Evolutionary conservation across 2,113 vertebrate species (phyloP).

Genomic region (Pomatorhinus ruficollis): DNA sequence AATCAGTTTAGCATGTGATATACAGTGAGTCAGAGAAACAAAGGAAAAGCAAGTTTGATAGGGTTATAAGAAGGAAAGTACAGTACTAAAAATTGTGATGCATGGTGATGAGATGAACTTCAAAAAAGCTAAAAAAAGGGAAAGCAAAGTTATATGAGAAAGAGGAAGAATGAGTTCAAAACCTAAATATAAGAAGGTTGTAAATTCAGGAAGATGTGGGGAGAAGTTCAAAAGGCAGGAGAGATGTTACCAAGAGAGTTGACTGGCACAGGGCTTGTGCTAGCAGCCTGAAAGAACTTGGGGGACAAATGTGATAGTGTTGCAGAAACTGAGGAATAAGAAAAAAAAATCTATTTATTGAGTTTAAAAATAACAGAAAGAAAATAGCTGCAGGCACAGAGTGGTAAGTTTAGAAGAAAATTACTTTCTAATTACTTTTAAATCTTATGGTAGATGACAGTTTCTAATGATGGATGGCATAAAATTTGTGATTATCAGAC

Average conservation of each 20-base stretch:
- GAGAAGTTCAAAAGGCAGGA: not conserved
- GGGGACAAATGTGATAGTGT: not conserved
- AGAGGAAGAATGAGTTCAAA: not conserved
- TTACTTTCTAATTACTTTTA: not conserved
- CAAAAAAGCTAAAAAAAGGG: not conserved
- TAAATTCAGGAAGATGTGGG: not conserved
- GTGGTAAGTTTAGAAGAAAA: not conserved
- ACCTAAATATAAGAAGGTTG: not conserved
- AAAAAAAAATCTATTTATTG: not conserved
- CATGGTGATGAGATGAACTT: not conserved
- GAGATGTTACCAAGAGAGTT: not conserved
- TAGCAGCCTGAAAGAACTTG: not conserved
- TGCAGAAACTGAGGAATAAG: not conserved
- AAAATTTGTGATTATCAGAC: not conserved
- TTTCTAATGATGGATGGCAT: not conserved
- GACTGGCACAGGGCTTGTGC: not conserved
- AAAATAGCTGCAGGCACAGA: not conserved
- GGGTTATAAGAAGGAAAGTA: not conserved
- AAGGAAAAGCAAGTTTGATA: not conserved
- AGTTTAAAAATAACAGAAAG: not conserved
- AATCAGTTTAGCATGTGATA: conserved; percentile 35
- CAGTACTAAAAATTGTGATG: not conserved
- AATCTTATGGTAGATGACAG: not conserved
- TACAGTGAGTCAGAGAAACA: not conserved
- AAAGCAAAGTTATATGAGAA: not conserved